A percentile compares a stretch with the other conserved stretches of the same genome.
Conservation (phyloP, 2,797 vertebrate species). For the Urosaurus nigricauda region DNA sequence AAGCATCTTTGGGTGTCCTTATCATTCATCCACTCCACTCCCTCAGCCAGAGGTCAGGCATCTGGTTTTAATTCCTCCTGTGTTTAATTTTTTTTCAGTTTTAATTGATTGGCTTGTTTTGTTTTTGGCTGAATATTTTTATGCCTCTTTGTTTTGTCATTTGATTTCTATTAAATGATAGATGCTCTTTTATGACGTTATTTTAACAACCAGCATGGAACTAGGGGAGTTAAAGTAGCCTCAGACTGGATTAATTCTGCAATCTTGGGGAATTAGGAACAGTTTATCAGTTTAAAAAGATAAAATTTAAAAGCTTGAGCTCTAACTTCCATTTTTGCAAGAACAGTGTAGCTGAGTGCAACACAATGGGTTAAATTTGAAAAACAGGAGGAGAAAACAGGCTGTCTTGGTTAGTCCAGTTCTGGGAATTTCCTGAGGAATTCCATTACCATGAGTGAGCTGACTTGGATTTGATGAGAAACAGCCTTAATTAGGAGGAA, state of each 20-base stretch:
- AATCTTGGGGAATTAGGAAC: background rate
- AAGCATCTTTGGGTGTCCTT: too few species aligned
- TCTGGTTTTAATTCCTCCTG: background rate
- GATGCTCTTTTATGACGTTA: background rate
- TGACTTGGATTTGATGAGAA: slow-evolving; percentile 60
- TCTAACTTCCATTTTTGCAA: background rate
- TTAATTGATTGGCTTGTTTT: background rate
- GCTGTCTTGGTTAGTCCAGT: slow-evolving; percentile 50
- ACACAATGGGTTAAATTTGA: slow-evolving; percentile 38
- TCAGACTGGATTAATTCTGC: too few species aligned
- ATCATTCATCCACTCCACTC: background rate
- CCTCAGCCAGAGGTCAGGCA: too few species aligned
- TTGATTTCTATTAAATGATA: background rate
- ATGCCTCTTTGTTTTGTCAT: background rate
- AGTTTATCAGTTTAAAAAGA: background rate
- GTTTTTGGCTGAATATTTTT: background rate
- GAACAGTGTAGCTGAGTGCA: too few species aligned
- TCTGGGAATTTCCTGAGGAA: slow-evolving; percentile 70
- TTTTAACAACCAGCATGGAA: background rate
- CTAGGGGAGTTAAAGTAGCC: too few species aligned
- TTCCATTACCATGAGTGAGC: slow-evolving; percentile 63
- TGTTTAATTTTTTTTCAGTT: background rate
- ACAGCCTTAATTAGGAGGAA: slow-evolving; percentile 49
- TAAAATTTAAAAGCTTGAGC: background rate
- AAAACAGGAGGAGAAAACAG: slow-evolving; percentile 42